Evolutionary conservation across 2,888 invertebrate genomes (phyloP), one percentile per base, ranked within the genome.

Genomic region (Cheiracanthium punctorium): DNA sequence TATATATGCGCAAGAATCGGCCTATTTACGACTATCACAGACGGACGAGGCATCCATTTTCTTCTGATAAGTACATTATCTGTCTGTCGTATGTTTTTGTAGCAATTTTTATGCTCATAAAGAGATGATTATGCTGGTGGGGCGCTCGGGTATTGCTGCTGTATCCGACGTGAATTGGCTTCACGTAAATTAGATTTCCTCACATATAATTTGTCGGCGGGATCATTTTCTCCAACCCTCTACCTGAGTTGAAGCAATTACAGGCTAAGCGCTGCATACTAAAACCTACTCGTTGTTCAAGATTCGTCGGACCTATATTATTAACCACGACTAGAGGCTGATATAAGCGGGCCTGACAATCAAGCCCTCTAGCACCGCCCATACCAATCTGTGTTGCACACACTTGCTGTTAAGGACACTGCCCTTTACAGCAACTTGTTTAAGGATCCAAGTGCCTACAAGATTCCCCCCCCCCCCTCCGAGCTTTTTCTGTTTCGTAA

Each of bases 101-200:
- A 7, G 58, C 17, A 24, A 24, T 58, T 58, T 58, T 58, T 58
- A 58, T 24, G 58, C 58, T 24, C 17, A 58, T 58, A 8, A 24
- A 58, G 20, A 12, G 24, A n/a, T 24, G 58, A 58, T 58, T 24
- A 58, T 58, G 58, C 58, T 58, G 24, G 58, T 58, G 20, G 58
- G 58, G 20, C 58, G 43, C 14, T 17, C 14, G 17, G 2, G 14
- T 17, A 58, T 24, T 4, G 5, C 24, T 20, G 4, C 24, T 58
- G 58, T 58, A 58, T 58, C 24, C 8, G 48, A 67, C 20, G 41
- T 43, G 64, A 64, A 72, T 80, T 80, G 64, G 37, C 43, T 75
- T 70, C 75, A 20, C 72, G 67, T 52, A 84, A 79, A 84, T 84
- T 84, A 77, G 52, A 84, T 84, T 84, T 65, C 29, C 67, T 77